Evolutionary conservation across 2,888 invertebrate genomes (phyloP), one percentile per base, ranked within the genome.

Genomic region (Nomada lathburiana): DNA sequence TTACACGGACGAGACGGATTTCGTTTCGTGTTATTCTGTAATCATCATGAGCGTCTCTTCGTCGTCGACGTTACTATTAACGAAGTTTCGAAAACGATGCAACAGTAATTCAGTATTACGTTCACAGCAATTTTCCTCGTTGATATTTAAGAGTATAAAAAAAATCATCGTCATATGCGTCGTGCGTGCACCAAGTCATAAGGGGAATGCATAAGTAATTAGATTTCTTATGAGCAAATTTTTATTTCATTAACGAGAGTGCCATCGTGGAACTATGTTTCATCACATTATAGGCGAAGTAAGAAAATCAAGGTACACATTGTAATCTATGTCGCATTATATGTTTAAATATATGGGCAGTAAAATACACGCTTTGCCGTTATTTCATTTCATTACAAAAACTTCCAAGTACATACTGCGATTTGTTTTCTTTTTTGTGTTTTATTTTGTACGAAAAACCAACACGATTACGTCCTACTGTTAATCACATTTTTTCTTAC

Each of bases 21-120:
- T 16, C 13, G 13, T 44, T 53, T 36, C 42, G n/a, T 7, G 20
- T 13, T 23, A 67, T 72, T 60, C 29, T 13, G 80, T 80, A 80
- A 68, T 72, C 80, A 36, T 36, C 36, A 13, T 23, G 23, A 36
- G 13, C 26, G 65, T 52, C 26, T 29, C 50, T 53, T 44, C 3
- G 4, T 5, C 47, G 47, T 47, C 47, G 10, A 47, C 47, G 47
- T 47, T 13, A 47, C 47, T 47, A 13, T 16, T 11, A 47, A 11
- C 47, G 47, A 16, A 13, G 47, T 55, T 64, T 20, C 9, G 53
- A 64, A 47, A 57, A 29, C 20, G 44, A 73, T 29, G 64, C 44
- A 16, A 9, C n/a, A 13, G 52, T 60, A 18, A 36, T 65, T 67
- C 23, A 50, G n/a, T 50, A 59, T 52, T 42, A 26, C 5, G 23